Evolutionary conservation across 1,140 invertebrate species (phyloP), one percentile per base, ranked within the genome.

Genomic region (Caerostris darwini): DNA sequence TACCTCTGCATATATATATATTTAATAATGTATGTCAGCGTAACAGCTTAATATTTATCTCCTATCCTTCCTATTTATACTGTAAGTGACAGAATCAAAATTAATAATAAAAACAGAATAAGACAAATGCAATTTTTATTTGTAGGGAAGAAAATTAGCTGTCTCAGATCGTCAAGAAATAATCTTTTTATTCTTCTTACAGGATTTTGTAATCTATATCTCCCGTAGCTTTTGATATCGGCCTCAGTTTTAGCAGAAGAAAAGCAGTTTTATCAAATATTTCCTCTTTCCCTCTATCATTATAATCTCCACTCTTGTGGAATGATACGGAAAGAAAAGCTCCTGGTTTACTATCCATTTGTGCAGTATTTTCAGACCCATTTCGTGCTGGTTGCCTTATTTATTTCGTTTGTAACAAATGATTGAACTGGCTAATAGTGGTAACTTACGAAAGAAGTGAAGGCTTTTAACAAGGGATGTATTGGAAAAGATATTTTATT

Each of bases 281-380:
- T 53, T 64, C 50, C 50, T 64, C 12, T 64, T 19, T 10, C 50
- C 3, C 50, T 88, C 50, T 61, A 61, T 10, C 58, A 67, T 88
- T 88, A 88, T 88, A 88, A 88, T 88, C 86, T 88, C 50, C 86
- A 88, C 61, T 88, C 86, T 64, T 3, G 58, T 67, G 58, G 58
- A 88, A 88, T 88, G 86, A 88, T 64, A 53, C 61, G 50, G n/a
- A 88, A 4, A 12, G 50, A 58, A 57, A 85, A 85, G n/a, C n/a
- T 57, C 8, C 54, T 19, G 54, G 53, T 85, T 58, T 57, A 85
- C 54, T 57, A 85, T 88, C 61, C 57, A 8, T 64, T 67, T 88
- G 34, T 69, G 59, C 67, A 88, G 12, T 56, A 17, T 69, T 53
- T 61, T 54, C 34, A 67, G 59, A 54, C 19, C 50, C 19, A 64